Evolutionary conservation across 2,888 invertebrate genomes (phyloP).

Genomic region (Bombylius major): DNA sequence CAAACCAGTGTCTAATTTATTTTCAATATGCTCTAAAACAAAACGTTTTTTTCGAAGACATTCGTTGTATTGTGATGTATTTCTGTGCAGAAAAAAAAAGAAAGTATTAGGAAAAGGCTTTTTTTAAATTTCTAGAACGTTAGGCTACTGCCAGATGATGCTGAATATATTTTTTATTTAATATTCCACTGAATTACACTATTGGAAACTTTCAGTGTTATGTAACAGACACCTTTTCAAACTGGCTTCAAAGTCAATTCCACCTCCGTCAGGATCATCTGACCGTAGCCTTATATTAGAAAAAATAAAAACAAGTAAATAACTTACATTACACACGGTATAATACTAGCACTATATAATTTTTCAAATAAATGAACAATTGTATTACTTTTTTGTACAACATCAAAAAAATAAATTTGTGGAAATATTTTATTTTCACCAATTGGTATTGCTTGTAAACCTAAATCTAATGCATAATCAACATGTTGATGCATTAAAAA

Average conservation of each 20-base stretch:
- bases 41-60: constrained; percentile 76
- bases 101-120: neutral
- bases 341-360: constrained; percentile 76
- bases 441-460: constrained; percentile 76
- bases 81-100: constrained; percentile 41
- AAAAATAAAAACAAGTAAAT: neutral
- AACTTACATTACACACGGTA: constrained; percentile 74
- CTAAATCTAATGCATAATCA: constrained; percentile 91
- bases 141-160: neutral
- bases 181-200: neutral
- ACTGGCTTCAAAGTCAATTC: too few species aligned
- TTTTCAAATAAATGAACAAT: constrained; percentile 89
- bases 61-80: constrained; percentile 77
- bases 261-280: too few species aligned
- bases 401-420: constrained; percentile 85
- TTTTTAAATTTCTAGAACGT: neutral
- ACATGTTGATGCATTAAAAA: constrained; percentile 84
- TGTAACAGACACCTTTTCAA: too few species aligned
- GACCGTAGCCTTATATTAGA: neutral
- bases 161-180: neutral
- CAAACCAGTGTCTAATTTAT: constrained; percentile 77
- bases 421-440: constrained; percentile 80
- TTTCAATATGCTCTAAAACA: constrained; percentile 77
- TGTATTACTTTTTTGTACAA: constrained; percentile 84
- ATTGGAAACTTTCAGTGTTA: too few species aligned